Base-by-base conservation (phyloP, 2,113 vertebrate genomes). In the Corydoras maculifer region DNA sequence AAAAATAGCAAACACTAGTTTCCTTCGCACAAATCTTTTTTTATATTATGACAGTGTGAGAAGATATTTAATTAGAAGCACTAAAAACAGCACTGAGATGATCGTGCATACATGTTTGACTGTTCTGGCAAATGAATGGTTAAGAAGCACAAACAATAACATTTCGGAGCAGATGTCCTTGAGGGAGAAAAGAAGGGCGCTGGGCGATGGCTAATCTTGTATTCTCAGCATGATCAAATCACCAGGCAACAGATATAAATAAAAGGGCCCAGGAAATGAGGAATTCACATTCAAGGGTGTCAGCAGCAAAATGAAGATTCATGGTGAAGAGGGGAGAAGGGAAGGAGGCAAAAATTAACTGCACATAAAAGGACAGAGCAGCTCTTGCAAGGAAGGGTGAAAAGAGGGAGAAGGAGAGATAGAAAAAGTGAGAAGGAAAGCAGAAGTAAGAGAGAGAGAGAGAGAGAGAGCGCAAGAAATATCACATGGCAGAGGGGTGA, bases 181-280 rank as follows among this genome's bases (percentile, higher is more conserved):
- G 92, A 93, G 91, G 89, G 85, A 70, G 82, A 87, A 90, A 86
- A 85, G 90, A 94, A 94, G 93, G 93, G 91, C 90, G 85, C 65
- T 13, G 84, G 70, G 88, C 90, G 88, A 93, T 94, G 91, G 91
- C 92, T 94, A 92, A 94, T 94, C 92, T 92, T 85, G 91, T 93
- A 94, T 94, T 94, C 92, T 89, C 90, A 90, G 92, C 93, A 92
- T 91, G 91, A 94, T 93, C 91, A 89, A 93, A 93, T 94, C 92
- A 93, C 92, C 92, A 91, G 91, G 92, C 92, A 92, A 94, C 93
- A 92, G 90, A 91, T 91, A 93, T 91, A 93, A 94, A 94, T 95
- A 95, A 94, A 93, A 92, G 89, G 89, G 90, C 65, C 70, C 90
- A 92, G 92, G 92, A 93, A 93, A 94, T 93, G 92, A 93, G 92